Evolutionary conservation across 2,797 vertebrate species (phyloP), one percentile per base, ranked within the genome.

Genomic region (Myoxocephalus aenaeus): DNA sequence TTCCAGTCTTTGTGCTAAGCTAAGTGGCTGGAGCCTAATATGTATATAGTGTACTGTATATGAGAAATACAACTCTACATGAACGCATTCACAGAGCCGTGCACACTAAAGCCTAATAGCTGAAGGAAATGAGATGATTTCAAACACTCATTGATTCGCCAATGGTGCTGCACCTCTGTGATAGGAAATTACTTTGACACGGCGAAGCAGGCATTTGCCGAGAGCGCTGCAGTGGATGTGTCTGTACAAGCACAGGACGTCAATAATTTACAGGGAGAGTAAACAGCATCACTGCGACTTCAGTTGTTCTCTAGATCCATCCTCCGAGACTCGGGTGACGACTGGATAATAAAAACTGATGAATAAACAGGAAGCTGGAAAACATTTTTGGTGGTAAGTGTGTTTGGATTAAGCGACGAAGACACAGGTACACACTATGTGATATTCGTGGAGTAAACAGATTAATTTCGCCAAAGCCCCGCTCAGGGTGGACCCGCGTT

Each of bases 361-460:
- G 56, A 70, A 82, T 58, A 78, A 76, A 68, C 51, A 73, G 77
- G 59, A 74, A 58, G 57, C 44, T 29, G 22, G 46, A 44, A 59
- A 72, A 63, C 51, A 29, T 58, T 58, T 27, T 32, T 42, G 22
- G 7, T 22, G 61, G 14, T 51, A 18, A 75, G 56, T 64, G 64
- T 63, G 83, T 69, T 65, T 77, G 76, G 54, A 69, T 65, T 69
- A 61, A 29, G 29, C 13, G 65, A 79, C 65, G 18, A n/a, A 73
- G 36, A 71, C 64, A 58, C 70, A 80, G 50, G 70, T 65, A 70
- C 42, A 20, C 68, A 72, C 74, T 48, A 29, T 84, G 42, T 81
- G 75, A 82, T 90, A 69, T 87, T 78, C 74, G 71, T 75, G 75
- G 81, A 88, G 88, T 82, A 85, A 83, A 83, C 53, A 58, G 46